Evolutionary conservation across 2,888 invertebrate genomes (phyloP), one percentile per base, ranked within the genome.

Genomic region (Protodeltote pygarga): DNA sequence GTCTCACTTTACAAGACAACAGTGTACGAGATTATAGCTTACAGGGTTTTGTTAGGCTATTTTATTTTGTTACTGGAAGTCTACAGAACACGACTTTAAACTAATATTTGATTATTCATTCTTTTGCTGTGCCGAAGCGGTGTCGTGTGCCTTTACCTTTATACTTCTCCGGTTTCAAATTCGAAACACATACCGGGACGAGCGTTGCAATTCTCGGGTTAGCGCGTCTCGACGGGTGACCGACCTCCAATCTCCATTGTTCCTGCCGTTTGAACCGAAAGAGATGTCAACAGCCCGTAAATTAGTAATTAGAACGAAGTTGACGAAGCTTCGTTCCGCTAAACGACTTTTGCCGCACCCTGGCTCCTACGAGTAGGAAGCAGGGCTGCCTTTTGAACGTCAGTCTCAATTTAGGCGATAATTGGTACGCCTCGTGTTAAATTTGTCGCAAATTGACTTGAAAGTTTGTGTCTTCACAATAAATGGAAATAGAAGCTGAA

Each of bases 241-340:
- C 49, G 62, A 58, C 58, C 66, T 69, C 49, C 49, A 58, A 58
- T 54, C 66, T 69, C 52, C 25, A 65, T 67, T 65, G 66, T 65
- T 54, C 33, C 31, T 51, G 21, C 39, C 50, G 42, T 31, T 55
- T 20, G 37, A 37, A 38, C 47, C 46, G 35, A 25, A 40, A 57
- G 53, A 64, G 61, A 67, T 65, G 73, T 77, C 77, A 74, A 66
- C 76, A 72, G 49, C 65, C 72, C 44, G 65, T 71, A 66, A 71
- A 74, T 77, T 69, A 69, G 57, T 72, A 71, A 77, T 77, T 70
- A 59, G 64, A 64, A 47, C 46, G 64, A 66, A 61, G 65, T 58
- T 58, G n/a, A 45, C 53, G 63, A 44, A 55, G 58, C 59, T 61
- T 39, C 49, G 57, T 49, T 47, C 35, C 59, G 71, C 44, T 66